Percentiles rank a stretch among this genome's conserved stretches.
These are phyloP conservation scores for Vulpes ferrilata DNA, from an alignment of 2,113 vertebrate genomes.

Conservation along the genomic window DNA sequence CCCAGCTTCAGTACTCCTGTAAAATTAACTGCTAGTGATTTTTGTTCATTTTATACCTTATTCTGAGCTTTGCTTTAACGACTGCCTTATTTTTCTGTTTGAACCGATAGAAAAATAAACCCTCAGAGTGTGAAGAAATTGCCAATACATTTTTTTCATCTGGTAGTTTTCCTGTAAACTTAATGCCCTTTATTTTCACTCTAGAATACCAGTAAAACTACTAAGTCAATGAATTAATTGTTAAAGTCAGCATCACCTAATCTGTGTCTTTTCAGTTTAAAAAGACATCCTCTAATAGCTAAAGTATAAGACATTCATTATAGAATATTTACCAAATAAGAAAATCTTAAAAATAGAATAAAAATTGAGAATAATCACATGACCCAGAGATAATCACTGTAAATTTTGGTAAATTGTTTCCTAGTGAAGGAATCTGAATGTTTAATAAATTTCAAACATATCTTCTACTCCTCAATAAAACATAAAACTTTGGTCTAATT, in stretches of 20 bases:
- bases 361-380: not conserved
- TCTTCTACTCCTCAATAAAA: not conserved
- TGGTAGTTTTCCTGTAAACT: not conserved
- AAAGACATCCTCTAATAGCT: slow-evolving; percentile 2
- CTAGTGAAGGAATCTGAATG: not conserved
- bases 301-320: not conserved
- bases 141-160: not conserved
- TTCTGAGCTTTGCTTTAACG: slow-evolving; percentile 43
- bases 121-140: slow-evolving; percentile 28
- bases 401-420: not conserved
- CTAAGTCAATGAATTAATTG: slow-evolving; percentile 19
- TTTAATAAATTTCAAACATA: not conserved
- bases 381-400: not conserved
- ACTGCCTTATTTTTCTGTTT: slow-evolving; percentile 45
- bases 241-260: not conserved
- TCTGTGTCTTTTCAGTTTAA: slow-evolving; percentile 7
- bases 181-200: slow-evolving; percentile 1
- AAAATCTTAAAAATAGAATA: slow-evolving; percentile 7
- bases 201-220: not conserved
- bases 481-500: not conserved
- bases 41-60: slow-evolving; percentile 36
- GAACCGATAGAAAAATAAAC: slow-evolving; percentile 13
- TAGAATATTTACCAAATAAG: not conserved
- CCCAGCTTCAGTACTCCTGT: slow-evolving; percentile 41
- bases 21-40: slow-evolving; percentile 53